A percentile compares a stretch with the other conserved stretches of the same genome.
phyloP scores from a whole-genome alignment of 2,113 vertebrate species.

The Macquaria australasica region DNA sequence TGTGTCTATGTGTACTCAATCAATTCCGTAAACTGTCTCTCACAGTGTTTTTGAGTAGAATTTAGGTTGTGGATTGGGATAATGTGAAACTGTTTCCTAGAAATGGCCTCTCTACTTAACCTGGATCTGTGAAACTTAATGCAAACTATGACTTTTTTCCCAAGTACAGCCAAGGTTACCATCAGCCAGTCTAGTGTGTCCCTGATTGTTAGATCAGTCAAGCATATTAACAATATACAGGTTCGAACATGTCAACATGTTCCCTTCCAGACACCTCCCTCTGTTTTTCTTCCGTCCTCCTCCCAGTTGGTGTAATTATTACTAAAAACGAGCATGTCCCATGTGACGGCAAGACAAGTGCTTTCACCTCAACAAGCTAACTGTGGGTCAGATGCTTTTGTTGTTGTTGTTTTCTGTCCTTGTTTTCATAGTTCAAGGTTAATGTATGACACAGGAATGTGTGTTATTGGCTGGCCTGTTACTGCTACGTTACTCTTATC shows the following conservation, averaged over 20 bases:
- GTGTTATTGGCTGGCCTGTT: slow-evolving; percentile 33
- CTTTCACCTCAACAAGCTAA: slow-evolving; percentile 52
- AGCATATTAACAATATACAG: slow-evolving; percentile 43
- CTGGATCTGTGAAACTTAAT: not conserved
- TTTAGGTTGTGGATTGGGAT: not conserved
- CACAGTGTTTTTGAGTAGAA: not conserved
- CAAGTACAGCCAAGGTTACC: not conserved
- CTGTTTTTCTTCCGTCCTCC: not conserved
- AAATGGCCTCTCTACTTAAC: not conserved
- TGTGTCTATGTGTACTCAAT: not conserved
- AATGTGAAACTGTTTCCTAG: not conserved
- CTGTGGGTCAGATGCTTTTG: slow-evolving; percentile 46
- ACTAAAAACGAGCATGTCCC: slow-evolving; percentile 51
- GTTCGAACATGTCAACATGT: slow-evolving; percentile 56
- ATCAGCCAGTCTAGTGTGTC: slow-evolving; percentile 1
- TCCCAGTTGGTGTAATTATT: slow-evolving; percentile 59
- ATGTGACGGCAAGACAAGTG: slow-evolving; percentile 31
- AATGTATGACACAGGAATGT: slow-evolving; percentile 44
- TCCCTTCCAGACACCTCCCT: slow-evolving; percentile 18
- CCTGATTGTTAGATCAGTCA: slow-evolving; percentile 26
- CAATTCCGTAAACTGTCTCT: not conserved
- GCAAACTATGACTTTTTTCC: not conserved
- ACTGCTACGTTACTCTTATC: slow-evolving; percentile 44
- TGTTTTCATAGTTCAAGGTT: slow-evolving; percentile 45
- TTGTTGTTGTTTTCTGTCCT: slow-evolving; percentile 28